phyloP scores from a whole-genome alignment of 2,113 vertebrate species.

The Petroica traversi region DNA sequence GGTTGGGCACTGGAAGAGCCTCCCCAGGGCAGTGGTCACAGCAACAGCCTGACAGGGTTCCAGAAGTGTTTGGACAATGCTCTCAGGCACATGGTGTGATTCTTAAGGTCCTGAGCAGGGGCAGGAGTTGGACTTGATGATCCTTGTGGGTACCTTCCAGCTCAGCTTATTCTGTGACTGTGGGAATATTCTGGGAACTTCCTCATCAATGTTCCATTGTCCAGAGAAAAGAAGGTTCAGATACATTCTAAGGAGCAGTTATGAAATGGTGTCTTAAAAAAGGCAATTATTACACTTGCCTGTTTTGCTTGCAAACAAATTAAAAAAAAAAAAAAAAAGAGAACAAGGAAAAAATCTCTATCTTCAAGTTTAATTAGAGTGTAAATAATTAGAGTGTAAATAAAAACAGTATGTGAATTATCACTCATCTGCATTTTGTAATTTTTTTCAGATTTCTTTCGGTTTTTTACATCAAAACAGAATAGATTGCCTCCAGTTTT shows the following conservation, averaged over 20 bases:
- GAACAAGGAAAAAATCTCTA: not conserved
- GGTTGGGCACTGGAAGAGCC: accelerated
- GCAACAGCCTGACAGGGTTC: not conserved
- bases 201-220: not conserved
- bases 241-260: not conserved
- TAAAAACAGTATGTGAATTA: not conserved
- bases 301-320: not conserved
- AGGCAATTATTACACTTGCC: not conserved
- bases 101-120: not conserved
- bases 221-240: not conserved
- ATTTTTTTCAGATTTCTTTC: not conserved
- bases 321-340: not conserved
- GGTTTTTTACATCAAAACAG: not conserved
- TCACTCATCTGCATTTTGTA: not conserved
- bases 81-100: not conserved
- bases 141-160: not conserved
- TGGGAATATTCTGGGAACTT: not conserved
- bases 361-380: not conserved
- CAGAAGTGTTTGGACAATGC: no score
- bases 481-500: not conserved
- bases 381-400: not conserved
- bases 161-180: not conserved
- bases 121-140: not conserved
- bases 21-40: not conserved
- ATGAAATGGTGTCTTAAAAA: not conserved